Evolutionary conservation across 2,113 vertebrate genomes (phyloP).

Genomic region (Oryzias curvinotus): DNA sequence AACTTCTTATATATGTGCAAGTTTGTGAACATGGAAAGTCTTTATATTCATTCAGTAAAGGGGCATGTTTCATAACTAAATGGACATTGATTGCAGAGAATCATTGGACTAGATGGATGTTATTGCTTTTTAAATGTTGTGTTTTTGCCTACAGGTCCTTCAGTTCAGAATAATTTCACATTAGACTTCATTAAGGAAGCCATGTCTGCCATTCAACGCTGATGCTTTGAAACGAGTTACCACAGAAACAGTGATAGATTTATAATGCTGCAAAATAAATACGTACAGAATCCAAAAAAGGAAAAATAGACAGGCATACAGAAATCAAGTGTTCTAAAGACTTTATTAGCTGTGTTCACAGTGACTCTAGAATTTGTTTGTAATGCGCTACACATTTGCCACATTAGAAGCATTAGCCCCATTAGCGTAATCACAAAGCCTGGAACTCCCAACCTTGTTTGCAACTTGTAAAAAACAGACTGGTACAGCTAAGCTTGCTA

Average conservation of each 20-base stretch:
- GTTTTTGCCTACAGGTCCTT: constrained; percentile 38
- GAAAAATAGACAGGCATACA: neutral
- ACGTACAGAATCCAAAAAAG: constrained; percentile 17
- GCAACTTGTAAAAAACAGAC: too few species aligned
- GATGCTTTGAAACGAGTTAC: constrained; percentile 52
- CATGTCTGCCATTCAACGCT: constrained; percentile 39
- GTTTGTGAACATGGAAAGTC: neutral
- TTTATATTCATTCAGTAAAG: neutral
- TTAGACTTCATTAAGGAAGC: constrained; percentile 43
- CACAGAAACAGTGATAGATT: constrained; percentile 51
- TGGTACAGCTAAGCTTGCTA: too few species aligned
- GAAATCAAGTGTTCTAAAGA: too few species aligned
- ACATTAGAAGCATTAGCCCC: too few species aligned
- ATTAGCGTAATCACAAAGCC: too few species aligned
- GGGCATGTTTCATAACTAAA: neutral
- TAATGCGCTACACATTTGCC: too few species aligned
- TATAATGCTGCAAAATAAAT: constrained; percentile 7
- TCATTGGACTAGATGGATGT: constrained; percentile 1
- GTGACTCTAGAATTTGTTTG: too few species aligned
- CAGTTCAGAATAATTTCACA: constrained; percentile 49
- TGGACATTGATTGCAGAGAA: neutral
- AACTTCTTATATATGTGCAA: constrained; percentile 30
- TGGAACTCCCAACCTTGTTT: too few species aligned
- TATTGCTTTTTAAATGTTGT: constrained; percentile 4
- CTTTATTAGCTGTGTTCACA: too few species aligned